Conservation (phyloP, 1,140 invertebrate genomes). For the Sinella curviseta region DNA sequence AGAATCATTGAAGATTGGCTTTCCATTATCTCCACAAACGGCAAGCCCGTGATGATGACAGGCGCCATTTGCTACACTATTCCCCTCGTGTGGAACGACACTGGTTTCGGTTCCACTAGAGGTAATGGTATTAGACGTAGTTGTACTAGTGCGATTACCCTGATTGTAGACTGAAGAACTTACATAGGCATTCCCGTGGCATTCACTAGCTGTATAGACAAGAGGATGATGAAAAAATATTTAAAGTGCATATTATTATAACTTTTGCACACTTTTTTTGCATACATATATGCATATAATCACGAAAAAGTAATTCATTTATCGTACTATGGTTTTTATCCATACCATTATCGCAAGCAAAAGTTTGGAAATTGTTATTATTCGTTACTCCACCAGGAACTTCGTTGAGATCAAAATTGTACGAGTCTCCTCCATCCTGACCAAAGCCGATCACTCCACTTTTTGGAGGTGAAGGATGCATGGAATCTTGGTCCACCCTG, state of each 20-base stretch:
- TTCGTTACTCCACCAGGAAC: background rate
- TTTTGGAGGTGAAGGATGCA: background rate
- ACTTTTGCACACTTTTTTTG: no score
- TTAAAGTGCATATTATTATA: background rate
- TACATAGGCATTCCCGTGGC: background rate
- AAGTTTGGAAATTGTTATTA: slow-evolving; percentile 4
- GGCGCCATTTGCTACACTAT: background rate
- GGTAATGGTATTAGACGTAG: background rate
- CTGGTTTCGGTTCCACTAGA: background rate
- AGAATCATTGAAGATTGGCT: background rate
- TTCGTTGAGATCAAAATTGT: slow-evolving; percentile 13
- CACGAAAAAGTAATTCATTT: no score
- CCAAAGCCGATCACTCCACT: background rate
- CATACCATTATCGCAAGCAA: slow-evolving; percentile 13
- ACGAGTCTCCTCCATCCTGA: background rate
- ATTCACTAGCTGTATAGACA: background rate
- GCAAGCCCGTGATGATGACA: background rate
- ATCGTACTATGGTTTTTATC: background rate
- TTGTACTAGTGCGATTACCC: background rate
- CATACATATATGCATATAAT: no score
- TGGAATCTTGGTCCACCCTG: background rate
- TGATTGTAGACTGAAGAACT: background rate
- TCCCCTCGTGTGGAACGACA: background rate
- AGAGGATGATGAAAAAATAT: background rate
- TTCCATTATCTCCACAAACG: background rate